phyloP scores from a whole-genome alignment of 2,797 vertebrate genomes.

The Paedocypris micromegethes region DNA sequence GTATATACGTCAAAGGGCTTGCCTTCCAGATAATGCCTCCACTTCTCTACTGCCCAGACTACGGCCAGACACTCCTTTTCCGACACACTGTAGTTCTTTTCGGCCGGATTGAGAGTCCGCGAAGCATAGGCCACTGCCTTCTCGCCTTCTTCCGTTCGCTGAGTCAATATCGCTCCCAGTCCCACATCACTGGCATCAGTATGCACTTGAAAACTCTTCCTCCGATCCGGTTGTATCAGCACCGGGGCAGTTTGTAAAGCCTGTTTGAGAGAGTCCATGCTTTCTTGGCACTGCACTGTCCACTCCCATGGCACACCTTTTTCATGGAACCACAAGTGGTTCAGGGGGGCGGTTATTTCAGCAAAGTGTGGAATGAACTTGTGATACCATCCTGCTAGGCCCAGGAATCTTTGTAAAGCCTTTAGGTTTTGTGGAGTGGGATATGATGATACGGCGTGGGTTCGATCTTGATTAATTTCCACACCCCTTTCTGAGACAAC shows the following conservation, averaged over 20 bases:
- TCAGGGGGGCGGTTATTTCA: background rate
- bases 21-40: background rate
- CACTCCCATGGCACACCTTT: background rate
- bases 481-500: background rate
- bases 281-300: background rate
- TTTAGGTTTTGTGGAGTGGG: background rate
- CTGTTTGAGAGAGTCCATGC: background rate
- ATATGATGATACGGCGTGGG: background rate
- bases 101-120: background rate
- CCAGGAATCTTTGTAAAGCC: background rate
- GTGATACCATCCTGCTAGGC: background rate
- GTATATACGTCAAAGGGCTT: background rate
- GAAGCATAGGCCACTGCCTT: background rate
- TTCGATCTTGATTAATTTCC: background rate
- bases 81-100: background rate
- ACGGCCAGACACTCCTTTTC: background rate
- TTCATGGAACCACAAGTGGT: background rate
- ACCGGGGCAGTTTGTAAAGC: background rate
- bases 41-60: background rate
- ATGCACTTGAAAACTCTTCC: background rate
- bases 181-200: background rate
- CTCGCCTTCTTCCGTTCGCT: background rate
- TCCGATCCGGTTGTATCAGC: background rate
- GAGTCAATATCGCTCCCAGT: background rate
- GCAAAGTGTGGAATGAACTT: background rate